phyloP scores from a whole-genome alignment of 1,140 invertebrate genomes.

The Drepana arcuata region DNA sequence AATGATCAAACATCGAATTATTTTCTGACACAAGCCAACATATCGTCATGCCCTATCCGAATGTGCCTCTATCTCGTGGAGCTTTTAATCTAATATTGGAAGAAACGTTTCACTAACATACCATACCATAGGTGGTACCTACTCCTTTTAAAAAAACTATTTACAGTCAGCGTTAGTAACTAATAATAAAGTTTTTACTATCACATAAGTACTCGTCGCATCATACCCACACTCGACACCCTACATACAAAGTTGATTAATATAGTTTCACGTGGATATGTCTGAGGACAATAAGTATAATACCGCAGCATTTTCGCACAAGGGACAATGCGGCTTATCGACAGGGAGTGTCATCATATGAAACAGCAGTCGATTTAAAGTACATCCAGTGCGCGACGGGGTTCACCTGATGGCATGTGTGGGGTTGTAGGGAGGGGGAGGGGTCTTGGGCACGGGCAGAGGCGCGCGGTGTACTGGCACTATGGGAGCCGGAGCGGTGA shows the following conservation, averaged over 20 bases:
- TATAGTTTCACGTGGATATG: constrained; percentile 49
- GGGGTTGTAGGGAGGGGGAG: constrained; percentile 64
- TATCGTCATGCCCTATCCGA: too few species aligned
- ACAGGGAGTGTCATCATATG: constrained; percentile 57
- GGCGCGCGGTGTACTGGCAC: constrained; percentile 36
- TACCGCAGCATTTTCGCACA: constrained; percentile 30
- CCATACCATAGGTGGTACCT: constrained; percentile 20
- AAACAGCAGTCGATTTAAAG: constrained; percentile 66
- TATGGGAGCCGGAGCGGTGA: constrained; percentile 12
- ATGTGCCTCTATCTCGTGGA: too few species aligned
- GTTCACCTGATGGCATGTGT: constrained; percentile 66
- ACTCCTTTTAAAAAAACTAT: constrained; percentile 35
- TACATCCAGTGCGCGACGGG: constrained; percentile 26
- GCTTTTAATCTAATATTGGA: too few species aligned
- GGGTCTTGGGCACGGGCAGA: constrained; percentile 60
- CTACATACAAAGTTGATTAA: constrained; percentile 32
- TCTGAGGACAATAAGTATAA: constrained; percentile 44
- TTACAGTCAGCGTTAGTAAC: constrained; percentile 62
- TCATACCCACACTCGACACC: constrained; percentile 31
- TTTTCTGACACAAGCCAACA: too few species aligned
- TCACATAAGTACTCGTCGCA: constrained; percentile 67
- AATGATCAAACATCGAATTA: too few species aligned
- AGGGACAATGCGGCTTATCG: constrained; percentile 24
- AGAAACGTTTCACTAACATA: constrained; percentile 24
- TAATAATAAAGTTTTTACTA: constrained; percentile 57